Conservation (phyloP, 2,113 vertebrate species). For the Gyps fulvus region DNA sequence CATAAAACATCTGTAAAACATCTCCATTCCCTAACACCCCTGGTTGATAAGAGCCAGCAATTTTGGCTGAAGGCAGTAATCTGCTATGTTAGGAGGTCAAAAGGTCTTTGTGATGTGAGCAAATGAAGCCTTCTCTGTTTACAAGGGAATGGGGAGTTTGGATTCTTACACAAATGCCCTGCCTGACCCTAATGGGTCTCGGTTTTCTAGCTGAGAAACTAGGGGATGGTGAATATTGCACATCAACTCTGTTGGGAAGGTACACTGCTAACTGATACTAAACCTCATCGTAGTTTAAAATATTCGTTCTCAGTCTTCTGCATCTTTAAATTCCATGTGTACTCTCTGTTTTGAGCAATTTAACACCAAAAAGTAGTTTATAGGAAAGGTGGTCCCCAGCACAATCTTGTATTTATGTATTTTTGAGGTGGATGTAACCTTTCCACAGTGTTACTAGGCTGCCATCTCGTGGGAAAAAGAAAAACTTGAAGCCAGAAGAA, state of each 20-base stretch:
- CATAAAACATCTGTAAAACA: not conserved
- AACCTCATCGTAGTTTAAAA: not conserved
- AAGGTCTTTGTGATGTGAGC: constrained; percentile 33
- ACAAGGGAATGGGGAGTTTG: constrained; percentile 7
- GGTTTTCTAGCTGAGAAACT: not conserved
- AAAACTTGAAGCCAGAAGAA: not conserved
- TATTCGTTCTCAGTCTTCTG: not conserved
- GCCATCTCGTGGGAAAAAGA: constrained; percentile 65
- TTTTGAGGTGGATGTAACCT: not conserved
- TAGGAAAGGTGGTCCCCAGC: not conserved
- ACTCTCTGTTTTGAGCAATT: not conserved
- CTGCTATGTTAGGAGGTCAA: constrained; percentile 22
- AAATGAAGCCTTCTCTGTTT: constrained; percentile 35
- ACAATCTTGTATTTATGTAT: not conserved
- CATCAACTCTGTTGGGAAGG: not conserved
- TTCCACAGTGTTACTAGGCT: constrained; percentile 21
- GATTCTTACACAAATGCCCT: constrained; percentile 11
- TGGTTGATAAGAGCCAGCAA: constrained; percentile 13
- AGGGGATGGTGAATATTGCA: not conserved
- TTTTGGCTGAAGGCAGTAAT: constrained; percentile 8
- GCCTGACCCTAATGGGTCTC: not conserved
- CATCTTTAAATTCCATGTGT: not conserved
- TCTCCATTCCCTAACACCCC: not conserved
- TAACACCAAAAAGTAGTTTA: not conserved
- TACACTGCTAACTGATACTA: not conserved